These are phyloP conservation scores for Callyntrura guangdongensis DNA, from an alignment of 2,888 invertebrate species.

Conservation along the genomic window DNA sequence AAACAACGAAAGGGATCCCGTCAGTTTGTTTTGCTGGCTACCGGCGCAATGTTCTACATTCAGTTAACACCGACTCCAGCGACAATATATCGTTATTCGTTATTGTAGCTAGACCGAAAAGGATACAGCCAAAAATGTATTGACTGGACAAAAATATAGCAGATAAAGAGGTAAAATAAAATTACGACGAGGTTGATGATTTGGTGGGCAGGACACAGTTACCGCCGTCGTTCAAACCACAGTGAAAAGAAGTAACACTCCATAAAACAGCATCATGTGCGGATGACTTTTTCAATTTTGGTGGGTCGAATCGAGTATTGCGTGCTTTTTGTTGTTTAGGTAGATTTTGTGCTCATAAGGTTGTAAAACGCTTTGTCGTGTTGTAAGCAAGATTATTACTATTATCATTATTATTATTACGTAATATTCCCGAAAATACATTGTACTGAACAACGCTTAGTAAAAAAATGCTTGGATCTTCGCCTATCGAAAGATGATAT, in stretches of 20 bases:
- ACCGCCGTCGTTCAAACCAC: too few species aligned
- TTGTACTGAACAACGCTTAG: too few species aligned
- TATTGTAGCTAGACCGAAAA: neutral
- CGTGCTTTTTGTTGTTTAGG: neutral
- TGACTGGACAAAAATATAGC: neutral
- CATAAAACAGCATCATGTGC: neutral
- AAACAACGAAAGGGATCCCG: neutral
- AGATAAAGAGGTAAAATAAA: slow-evolving; percentile 22
- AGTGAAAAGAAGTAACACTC: neutral
- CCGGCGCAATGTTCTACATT: too few species aligned
- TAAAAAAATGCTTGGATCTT: too few species aligned
- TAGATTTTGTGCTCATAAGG: neutral
- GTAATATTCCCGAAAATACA: too few species aligned
- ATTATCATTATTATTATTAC: slow-evolving; percentile 57
- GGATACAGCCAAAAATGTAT: neutral
- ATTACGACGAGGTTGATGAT: slow-evolving; percentile 54
- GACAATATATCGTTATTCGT: neutral
- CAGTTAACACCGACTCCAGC: too few species aligned
- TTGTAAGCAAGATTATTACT: too few species aligned
- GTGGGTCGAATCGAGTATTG: too few species aligned
- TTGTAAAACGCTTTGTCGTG: too few species aligned
- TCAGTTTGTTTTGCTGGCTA: neutral
- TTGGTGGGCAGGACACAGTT: neutral
- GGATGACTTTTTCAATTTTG: neutral
- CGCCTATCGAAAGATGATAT: too few species aligned